Evolutionary conservation across 2,888 invertebrate genomes (phyloP).

Genomic region (Tanytarsus gracilentus): DNA sequence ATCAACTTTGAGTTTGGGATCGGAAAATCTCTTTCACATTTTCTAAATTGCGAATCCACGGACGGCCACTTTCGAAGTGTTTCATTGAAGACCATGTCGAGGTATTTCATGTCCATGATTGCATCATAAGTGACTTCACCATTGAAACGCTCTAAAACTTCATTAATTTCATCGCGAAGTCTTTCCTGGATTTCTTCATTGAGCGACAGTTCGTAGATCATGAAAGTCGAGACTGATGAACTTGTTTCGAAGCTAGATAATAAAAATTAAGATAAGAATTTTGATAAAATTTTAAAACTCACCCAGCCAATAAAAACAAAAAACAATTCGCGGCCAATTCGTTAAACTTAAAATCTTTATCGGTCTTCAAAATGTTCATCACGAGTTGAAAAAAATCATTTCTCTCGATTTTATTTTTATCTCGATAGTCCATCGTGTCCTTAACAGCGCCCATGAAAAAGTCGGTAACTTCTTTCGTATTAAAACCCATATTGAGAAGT

Average conservation of each 20-base stretch:
- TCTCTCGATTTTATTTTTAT: constrained; percentile 4
- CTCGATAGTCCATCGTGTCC: not conserved
- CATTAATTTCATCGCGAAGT: constrained; percentile 37
- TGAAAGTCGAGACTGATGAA: constrained; percentile 40
- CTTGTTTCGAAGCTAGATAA: constrained; percentile 44
- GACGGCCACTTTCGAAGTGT: constrained; percentile 42
- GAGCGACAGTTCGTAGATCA: constrained; percentile 39
- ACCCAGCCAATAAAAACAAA: not conserved
- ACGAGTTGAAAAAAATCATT: constrained; percentile 11
- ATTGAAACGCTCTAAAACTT: constrained; percentile 34
- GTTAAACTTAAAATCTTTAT: not conserved
- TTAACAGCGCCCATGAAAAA: not conserved
- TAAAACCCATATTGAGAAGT: not conserved
- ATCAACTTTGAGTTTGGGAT: constrained; percentile 41
- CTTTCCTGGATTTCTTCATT: constrained; percentile 41
- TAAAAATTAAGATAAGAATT: constrained; percentile 34
- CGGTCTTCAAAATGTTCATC: not conserved
- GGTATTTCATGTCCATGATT: constrained; percentile 40
- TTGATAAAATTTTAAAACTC: not conserved
- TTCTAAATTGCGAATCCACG: not conserved
- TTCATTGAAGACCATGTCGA: constrained; percentile 41
- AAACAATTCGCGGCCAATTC: not conserved
- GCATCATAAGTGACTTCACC: constrained; percentile 41
- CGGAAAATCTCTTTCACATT: constrained; percentile 41
- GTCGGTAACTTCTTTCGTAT: not conserved